Evolutionary conservation across 2,888 invertebrate genomes (phyloP).

Genomic region (Philhelius pedissequus): DNA sequence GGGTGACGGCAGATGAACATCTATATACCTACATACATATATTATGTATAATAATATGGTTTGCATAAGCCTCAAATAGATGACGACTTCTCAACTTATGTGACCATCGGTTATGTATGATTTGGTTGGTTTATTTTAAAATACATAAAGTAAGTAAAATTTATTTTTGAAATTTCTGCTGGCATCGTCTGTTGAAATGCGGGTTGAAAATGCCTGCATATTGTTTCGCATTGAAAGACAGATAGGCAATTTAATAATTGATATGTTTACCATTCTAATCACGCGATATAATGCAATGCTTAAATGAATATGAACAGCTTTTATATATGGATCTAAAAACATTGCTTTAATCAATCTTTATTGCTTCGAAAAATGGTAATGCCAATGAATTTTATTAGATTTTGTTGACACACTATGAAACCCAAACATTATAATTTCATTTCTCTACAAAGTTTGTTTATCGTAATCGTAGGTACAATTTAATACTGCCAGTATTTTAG

Average conservation of each 20-base stretch:
- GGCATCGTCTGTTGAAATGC: slow-evolving; percentile 43
- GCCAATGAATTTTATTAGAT: too few species aligned
- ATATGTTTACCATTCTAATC: slow-evolving; percentile 24
- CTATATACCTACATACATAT: background rate
- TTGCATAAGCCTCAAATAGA: slow-evolving; percentile 39
- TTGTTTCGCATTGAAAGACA: slow-evolving; percentile 34
- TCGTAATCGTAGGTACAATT: too few species aligned
- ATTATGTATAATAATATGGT: too few species aligned
- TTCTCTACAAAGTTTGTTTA: too few species aligned
- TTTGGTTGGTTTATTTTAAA: slow-evolving; percentile 39
- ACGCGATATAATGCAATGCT: background rate
- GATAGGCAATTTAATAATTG: slow-evolving; percentile 31
- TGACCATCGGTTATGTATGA: slow-evolving; percentile 3
- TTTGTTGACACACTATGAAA: too few species aligned
- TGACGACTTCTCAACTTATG: slow-evolving; percentile 20
- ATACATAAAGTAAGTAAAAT: slow-evolving; percentile 30
- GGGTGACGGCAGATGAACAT: slow-evolving; percentile 47
- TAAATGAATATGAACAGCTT: background rate
- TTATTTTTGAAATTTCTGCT: slow-evolving; percentile 50
- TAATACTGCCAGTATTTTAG: too few species aligned
- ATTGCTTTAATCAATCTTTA: too few species aligned
- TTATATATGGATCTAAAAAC: background rate
- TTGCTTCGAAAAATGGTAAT: too few species aligned
- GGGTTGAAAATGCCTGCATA: slow-evolving; percentile 31
- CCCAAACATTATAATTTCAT: too few species aligned